These are phyloP conservation scores for Psephotus haematonotus DNA, from an alignment of 2,113 vertebrate species.

Conservation along the genomic window DNA sequence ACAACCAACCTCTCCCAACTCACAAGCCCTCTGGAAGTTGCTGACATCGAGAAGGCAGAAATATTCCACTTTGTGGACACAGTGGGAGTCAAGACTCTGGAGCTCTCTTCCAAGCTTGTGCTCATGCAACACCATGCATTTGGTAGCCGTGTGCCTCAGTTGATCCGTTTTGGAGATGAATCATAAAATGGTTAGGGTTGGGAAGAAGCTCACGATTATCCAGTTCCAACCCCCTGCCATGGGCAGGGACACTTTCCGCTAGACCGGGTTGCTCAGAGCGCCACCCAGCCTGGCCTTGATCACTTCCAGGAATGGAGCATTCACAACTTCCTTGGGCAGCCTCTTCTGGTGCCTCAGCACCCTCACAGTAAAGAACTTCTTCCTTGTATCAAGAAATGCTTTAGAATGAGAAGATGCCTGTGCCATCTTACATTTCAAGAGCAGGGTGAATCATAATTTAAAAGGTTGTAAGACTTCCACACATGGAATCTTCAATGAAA, in stretches of 20 bases:
- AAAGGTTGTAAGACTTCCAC: neutral
- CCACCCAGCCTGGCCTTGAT: neutral
- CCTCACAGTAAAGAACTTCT: neutral
- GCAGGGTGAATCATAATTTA: neutral
- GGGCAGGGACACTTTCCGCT: neutral
- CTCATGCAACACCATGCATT: neutral
- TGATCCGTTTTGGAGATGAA: neutral
- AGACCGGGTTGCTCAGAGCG: neutral
- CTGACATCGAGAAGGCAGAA: neutral
- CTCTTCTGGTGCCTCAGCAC: neutral
- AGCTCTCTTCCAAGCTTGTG: neutral
- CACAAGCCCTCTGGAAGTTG: neutral
- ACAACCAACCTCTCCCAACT: neutral
- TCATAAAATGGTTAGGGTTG: neutral
- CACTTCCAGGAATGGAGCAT: neutral
- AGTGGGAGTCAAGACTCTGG: neutral
- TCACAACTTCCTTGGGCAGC: neutral
- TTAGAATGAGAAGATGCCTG: neutral
- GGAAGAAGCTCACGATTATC: neutral
- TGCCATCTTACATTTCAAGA: neutral
- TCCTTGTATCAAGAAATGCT: neutral
- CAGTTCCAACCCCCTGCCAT: neutral
- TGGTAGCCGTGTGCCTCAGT: neutral
- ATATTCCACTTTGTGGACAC: neutral
- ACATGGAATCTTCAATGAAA: neutral